These are phyloP conservation scores for Lineus longissimus DNA, from an alignment of 1,140 invertebrate genomes.

Conservation along the genomic window DNA sequence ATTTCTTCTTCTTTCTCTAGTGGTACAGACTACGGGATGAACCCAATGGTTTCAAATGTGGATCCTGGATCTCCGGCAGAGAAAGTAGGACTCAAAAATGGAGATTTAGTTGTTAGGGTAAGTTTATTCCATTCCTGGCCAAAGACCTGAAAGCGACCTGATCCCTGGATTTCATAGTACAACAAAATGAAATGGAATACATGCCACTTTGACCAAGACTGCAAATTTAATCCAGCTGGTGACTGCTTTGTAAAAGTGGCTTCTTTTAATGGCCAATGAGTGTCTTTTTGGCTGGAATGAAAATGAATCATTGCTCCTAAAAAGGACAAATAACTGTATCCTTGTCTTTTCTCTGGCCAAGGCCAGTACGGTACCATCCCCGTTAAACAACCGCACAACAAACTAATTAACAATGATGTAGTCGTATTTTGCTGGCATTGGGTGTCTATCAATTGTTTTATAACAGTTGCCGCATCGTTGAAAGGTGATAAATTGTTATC, in stretches of 20 bases:
- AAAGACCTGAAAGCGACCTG: background rate
- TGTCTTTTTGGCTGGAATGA: background rate
- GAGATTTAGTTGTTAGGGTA: background rate
- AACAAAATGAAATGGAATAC: background rate
- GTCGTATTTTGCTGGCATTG: no score
- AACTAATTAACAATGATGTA: no score
- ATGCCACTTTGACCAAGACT: background rate
- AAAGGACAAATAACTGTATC: no score
- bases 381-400: no score
- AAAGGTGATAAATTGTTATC: no score
- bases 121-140: background rate
- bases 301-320: no score
- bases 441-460: no score
- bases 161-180: background rate
- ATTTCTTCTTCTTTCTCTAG: background rate
- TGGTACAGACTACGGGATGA: constrained; percentile 1
- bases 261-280: background rate
- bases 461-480: no score
- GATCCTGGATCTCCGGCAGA: background rate
- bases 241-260: background rate
- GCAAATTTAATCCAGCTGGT: background rate
- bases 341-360: no score
- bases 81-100: constrained; percentile 1
- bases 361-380: no score
- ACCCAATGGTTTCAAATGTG: constrained; percentile 5